Conservation (phyloP, 2,113 vertebrate genomes). For the Arothron firmamentum region DNA sequence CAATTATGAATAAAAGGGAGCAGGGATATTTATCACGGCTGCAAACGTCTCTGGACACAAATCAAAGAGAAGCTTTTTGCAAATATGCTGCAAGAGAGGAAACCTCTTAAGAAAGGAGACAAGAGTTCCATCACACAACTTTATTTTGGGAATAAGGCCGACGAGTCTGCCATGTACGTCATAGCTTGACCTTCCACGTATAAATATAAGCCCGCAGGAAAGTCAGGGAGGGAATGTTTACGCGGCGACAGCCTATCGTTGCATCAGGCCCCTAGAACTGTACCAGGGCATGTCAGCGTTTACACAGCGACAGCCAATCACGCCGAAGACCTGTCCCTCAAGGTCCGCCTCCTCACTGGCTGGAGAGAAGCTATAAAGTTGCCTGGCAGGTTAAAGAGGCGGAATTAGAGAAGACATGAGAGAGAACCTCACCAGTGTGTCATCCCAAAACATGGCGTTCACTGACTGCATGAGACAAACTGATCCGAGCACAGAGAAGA, state of each 20-base stretch:
- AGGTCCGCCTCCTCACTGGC: constrained; percentile 12
- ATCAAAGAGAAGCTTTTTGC: background rate
- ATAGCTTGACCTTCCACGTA: constrained; percentile 41
- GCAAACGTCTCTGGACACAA: background rate
- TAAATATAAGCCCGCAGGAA: constrained; percentile 34
- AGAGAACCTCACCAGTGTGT: constrained; percentile 13
- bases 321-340: constrained; percentile 1
- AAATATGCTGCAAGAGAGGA: background rate
- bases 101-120: background rate
- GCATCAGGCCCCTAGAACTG: constrained; percentile 30
- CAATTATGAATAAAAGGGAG: too few species aligned
- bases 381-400: constrained; percentile 37
- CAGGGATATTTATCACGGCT: too few species aligned
- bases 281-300: constrained; percentile 24
- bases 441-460: constrained; percentile 33
- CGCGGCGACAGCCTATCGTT: constrained; percentile 28
- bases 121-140: constrained; percentile 1
- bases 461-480: constrained; percentile 27
- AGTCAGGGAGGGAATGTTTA: constrained; percentile 38
- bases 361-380: constrained; percentile 58
- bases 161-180: constrained; percentile 18
- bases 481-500: constrained; percentile 37
- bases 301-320: constrained; percentile 53
- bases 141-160: constrained; percentile 22
- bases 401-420: constrained; percentile 49